phyloP scores from a whole-genome alignment of 1,140 invertebrate genomes.

The Drosophila kanapiae region DNA sequence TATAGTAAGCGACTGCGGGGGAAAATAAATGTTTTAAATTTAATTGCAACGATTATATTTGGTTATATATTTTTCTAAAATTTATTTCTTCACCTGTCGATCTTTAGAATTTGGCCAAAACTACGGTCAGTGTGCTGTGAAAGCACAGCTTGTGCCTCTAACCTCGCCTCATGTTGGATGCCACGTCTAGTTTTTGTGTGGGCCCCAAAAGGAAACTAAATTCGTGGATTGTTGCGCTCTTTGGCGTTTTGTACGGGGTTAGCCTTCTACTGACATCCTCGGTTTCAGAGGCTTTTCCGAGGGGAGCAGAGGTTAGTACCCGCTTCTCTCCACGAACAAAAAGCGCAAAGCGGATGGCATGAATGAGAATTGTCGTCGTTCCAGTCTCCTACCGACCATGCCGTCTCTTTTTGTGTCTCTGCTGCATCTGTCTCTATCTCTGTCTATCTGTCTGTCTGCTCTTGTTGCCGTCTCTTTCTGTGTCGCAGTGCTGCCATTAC shows the following conservation, averaged over 20 bases:
- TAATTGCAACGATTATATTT: too few relatives aligned
- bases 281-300: conserved; percentile 30
- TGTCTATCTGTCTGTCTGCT: conserved; percentile 27
- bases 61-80: not conserved
- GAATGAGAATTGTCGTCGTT: conserved; percentile 64
- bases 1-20: too few relatives aligned
- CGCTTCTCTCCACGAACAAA: conserved; percentile 20
- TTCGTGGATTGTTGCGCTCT: conserved; percentile 79
- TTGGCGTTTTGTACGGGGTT: conserved; percentile 65
- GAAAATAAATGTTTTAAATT: not conserved
- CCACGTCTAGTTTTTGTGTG: conserved; percentile 54
- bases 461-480: conserved; percentile 16
- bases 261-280: conserved; percentile 52
- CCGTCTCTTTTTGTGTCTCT: conserved; percentile 28
- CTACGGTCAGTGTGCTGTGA: not conserved
- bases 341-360: conserved; percentile 61
- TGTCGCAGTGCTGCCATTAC: conserved; percentile 64
- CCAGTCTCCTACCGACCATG: conserved; percentile 36
- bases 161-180: conserved; percentile 40
- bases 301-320: conserved; percentile 24
- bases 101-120: not conserved
- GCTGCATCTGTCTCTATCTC: conserved; percentile 15
- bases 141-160: conserved; percentile 41
- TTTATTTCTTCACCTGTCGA: not conserved
- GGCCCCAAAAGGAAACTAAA: conserved; percentile 77